Base-by-base conservation (phyloP, 2,888 invertebrate genomes). In the Pegoplata infirma region DNA sequence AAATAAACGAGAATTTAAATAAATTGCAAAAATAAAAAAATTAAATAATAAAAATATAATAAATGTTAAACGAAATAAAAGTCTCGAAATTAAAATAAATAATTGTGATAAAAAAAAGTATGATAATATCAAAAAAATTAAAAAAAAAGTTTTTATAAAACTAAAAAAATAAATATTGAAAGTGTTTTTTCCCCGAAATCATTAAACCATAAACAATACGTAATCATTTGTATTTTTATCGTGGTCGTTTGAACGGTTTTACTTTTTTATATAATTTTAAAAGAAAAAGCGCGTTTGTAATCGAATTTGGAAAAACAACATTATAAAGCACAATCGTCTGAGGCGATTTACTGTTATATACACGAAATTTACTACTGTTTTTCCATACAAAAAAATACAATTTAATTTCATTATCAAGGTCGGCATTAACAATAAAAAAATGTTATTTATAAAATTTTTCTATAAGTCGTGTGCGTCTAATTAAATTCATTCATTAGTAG, bases 401-500 rank as follows among this genome's bases (percentile, higher is more conserved):
- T 17, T 23, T 74, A 40, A 63, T 68, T 79, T 79, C 79, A 79
- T 79, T 74, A 58, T 51, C 79, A 79, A 79, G 79, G 79, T 71
- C 79, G 49, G 19, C 21, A 40, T 71, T 32, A 68, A 56, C 56
- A 58, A 44, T 12, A 55, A 14, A 21, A 72, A 36, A 61, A 14
- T 53, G 56, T 49, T 49, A 49, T 36, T 53, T 46, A 47, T 58
- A 12, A 10, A n/a, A n/a, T 49, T 53, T 32, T 46, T 46, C 5
- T 21, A 7, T 55, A 8, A n/a, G n/a, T n/a, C 25, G 51, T 69
- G 56, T 63, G 56, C 55, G 58, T 47, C 23, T 59, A 66, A 66
- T 71, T 32, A 47, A 23, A 64, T 64, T 58, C 25, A 6, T 16
- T 47, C 12, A 25, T 23, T 36, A 23, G 14, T 19, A 47, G 36